A percentile compares a stretch with the other conserved stretches of the same genome.
phyloP scores from a whole-genome alignment of 2,113 vertebrate species.

The Catharus bicknelli region DNA sequence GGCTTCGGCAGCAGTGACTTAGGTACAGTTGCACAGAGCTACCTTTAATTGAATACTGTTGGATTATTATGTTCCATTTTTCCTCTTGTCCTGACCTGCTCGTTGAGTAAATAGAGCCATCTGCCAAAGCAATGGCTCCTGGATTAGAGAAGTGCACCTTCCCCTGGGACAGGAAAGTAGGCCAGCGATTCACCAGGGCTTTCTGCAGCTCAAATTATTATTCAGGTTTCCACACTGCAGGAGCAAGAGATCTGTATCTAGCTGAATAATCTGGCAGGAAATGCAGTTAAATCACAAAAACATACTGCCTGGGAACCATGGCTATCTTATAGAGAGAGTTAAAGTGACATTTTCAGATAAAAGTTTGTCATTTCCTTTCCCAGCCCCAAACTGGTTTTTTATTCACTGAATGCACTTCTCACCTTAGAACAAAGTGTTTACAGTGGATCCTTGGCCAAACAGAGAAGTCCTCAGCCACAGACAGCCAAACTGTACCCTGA shows the following conservation, averaged over 20 bases:
- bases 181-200: slow-evolving; percentile 43
- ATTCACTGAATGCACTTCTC: neutral
- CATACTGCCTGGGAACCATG: neutral
- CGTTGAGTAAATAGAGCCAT: slow-evolving; percentile 56
- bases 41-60: slow-evolving; percentile 56
- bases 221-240: slow-evolving; percentile 48
- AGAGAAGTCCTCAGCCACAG: neutral
- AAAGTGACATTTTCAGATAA: slow-evolving; percentile 1
- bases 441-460: neutral
- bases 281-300: slow-evolving; percentile 37
- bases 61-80: slow-evolving; percentile 56
- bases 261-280: slow-evolving; percentile 38
- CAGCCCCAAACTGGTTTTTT: neutral
- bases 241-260: slow-evolving; percentile 21
- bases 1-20: slow-evolving; percentile 31
- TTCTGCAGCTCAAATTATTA: slow-evolving; percentile 50
- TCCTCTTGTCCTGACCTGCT: slow-evolving; percentile 48
- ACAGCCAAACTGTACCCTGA: neutral
- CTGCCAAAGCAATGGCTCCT: slow-evolving; percentile 56
- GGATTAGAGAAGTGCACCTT: slow-evolving; percentile 41
- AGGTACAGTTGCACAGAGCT: slow-evolving; percentile 28
- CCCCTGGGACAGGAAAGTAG: slow-evolving; percentile 47
- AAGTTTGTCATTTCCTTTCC: neutral
- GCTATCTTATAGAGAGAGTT: neutral
- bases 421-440: neutral